These are phyloP conservation scores for Pandion haliaetus DNA, from an alignment of 2,113 vertebrate genomes.

Conservation along the genomic window DNA sequence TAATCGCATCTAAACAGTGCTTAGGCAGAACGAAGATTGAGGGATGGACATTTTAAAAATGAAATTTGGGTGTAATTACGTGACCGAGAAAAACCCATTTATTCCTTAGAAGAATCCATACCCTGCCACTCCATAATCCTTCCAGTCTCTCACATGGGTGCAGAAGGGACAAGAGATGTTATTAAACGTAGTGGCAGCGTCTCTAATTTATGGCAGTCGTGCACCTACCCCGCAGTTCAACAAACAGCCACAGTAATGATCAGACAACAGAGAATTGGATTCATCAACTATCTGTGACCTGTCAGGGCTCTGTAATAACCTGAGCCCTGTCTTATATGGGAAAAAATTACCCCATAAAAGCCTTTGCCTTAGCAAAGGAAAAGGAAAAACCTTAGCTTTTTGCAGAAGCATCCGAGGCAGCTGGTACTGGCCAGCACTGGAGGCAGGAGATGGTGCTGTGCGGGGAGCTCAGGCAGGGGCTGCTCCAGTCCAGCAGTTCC, in stretches of 20 bases:
- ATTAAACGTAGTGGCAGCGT: accelerated
- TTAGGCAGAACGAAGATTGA: not conserved
- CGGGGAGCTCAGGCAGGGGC: not conserved
- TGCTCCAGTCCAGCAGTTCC: not conserved
- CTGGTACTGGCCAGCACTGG: not conserved
- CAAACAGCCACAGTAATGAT: not conserved
- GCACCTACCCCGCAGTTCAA: not conserved
- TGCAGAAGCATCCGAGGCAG: not conserved
- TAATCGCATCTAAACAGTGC: not conserved
- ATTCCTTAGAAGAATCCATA: not conserved
- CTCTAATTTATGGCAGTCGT: not conserved
- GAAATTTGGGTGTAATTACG: not conserved
- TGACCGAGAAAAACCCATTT: not conserved
- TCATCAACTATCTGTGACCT: not conserved
- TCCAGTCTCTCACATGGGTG: not conserved
- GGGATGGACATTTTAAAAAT: not conserved
- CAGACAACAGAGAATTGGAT: not conserved
- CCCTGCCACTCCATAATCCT: not conserved
- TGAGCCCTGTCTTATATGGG: not conserved
- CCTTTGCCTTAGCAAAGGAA: not conserved
- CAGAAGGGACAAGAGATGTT: not conserved
- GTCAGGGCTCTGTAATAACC: not conserved
- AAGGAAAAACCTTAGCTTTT: not conserved
- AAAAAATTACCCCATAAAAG: not conserved
- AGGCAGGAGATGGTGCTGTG: not conserved